Evolutionary conservation across 2,888 invertebrate species (phyloP).

Genomic region (Mythimna vitellina): DNA sequence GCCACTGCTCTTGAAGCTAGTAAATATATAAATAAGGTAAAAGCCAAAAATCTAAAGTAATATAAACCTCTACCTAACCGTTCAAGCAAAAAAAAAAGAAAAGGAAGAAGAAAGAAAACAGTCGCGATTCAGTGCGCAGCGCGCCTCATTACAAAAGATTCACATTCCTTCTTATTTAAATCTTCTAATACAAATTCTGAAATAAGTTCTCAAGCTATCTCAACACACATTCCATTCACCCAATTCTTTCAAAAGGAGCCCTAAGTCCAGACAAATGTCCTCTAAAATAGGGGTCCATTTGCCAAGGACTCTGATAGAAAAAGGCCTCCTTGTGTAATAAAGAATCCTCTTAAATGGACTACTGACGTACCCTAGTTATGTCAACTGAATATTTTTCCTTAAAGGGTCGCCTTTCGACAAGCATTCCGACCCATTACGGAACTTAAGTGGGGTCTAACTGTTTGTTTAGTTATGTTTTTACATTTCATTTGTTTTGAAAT

Average conservation of each 20-base stretch:
- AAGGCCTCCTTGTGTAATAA: constrained; percentile 34
- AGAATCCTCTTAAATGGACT: constrained; percentile 28
- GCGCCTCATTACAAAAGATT: background rate
- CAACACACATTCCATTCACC: background rate
- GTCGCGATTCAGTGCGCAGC: too few species aligned
- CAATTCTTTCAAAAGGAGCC: background rate
- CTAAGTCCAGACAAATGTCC: constrained; percentile 3
- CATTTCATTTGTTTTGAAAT: background rate
- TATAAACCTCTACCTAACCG: background rate
- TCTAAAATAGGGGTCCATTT: constrained; percentile 20
- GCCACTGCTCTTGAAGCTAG: too few species aligned
- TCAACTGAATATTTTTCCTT: constrained; percentile 46
- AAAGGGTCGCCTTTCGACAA: constrained; percentile 27
- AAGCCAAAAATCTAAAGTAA: too few species aligned
- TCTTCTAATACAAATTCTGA: background rate
- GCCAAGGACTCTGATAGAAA: constrained; percentile 14
- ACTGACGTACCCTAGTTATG: constrained; percentile 18
- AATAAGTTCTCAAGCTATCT: background rate
- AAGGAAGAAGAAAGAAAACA: too few species aligned
- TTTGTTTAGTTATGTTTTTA: constrained; percentile 15
- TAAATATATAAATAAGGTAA: too few species aligned
- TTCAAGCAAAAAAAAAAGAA: background rate
- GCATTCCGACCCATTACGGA: constrained; percentile 17
- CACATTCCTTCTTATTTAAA: constrained; percentile 2
- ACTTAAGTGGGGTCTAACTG: constrained; percentile 21